Evolutionary conservation across 2,113 vertebrate species (phyloP).

Genomic region (Sylvicapra grimmia): DNA sequence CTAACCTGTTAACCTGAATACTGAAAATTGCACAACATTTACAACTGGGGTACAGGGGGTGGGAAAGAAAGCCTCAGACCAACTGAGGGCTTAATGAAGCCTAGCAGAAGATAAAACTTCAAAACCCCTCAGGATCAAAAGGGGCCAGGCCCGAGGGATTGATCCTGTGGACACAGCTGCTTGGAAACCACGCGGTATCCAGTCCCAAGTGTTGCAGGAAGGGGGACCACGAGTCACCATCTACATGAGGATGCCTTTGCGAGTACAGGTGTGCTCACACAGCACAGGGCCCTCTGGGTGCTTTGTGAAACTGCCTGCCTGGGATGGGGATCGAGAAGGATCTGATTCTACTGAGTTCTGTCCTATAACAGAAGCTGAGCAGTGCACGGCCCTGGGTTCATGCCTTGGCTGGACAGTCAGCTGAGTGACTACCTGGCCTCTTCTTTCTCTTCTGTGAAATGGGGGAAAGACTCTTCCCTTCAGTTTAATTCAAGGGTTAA

Average conservation of each 20-base stretch:
- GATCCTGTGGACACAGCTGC: background rate
- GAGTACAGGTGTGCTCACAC: background rate
- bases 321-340: background rate
- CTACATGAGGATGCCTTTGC: rapidly evolving
- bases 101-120: constrained; percentile 38
- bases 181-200: background rate
- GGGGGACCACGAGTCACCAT: background rate
- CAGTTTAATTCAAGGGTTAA: background rate
- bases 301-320: background rate
- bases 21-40: background rate
- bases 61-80: background rate
- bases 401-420: background rate
- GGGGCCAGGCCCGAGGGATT: background rate
- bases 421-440: background rate
- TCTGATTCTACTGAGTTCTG: background rate
- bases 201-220: background rate
- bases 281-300: background rate
- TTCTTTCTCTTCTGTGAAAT: background rate
- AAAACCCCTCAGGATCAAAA: constrained; percentile 21
- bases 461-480: background rate
- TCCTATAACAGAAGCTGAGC: background rate
- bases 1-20: constrained; percentile 47
- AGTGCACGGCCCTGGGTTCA: background rate
- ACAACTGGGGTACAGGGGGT: background rate
- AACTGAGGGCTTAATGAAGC: constrained; percentile 11